phyloP scores from a whole-genome alignment of 2,888 invertebrate genomes.

The Merodon equestris region DNA sequence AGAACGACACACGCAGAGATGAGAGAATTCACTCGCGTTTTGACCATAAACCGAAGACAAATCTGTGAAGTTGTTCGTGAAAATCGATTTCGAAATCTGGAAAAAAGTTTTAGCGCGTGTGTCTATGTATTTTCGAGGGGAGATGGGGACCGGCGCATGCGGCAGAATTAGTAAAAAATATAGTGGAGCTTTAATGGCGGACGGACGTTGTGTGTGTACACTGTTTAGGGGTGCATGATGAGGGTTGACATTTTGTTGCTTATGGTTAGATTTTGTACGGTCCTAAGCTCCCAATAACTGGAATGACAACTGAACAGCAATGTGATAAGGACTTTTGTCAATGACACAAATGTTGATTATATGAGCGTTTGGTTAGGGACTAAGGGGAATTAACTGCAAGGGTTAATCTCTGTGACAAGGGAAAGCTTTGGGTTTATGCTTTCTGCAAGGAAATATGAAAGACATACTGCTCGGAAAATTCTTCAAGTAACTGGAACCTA shows the following conservation, averaged over 20 bases:
- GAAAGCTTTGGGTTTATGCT: no score
- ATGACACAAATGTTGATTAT: constrained; percentile 43
- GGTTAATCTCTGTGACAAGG: no score
- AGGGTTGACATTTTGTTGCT: constrained; percentile 31
- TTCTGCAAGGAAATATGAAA: no score
- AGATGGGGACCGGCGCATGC: constrained; percentile 46
- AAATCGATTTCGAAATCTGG: constrained; percentile 68
- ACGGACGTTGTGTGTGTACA: constrained; percentile 42
- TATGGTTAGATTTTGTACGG: constrained; percentile 27
- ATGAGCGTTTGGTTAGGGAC: no score
- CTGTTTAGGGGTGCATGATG: constrained; percentile 35
- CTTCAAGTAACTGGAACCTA: no score
- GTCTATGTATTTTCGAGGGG: background rate
- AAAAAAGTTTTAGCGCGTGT: constrained; percentile 44
- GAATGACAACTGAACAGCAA: constrained; percentile 53
- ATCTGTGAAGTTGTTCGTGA: constrained; percentile 65
- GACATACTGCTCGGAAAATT: no score
- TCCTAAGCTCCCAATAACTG: constrained; percentile 41
- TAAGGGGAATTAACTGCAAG: no score
- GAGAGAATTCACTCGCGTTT: constrained; percentile 67
- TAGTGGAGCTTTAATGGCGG: constrained; percentile 56
- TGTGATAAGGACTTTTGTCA: constrained; percentile 67
- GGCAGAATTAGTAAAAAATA: constrained; percentile 1
- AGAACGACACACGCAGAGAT: constrained; percentile 67
- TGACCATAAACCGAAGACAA: constrained; percentile 61